Conservation (phyloP, 2,113 vertebrate species). For the Ictalurus punctatus region DNA sequence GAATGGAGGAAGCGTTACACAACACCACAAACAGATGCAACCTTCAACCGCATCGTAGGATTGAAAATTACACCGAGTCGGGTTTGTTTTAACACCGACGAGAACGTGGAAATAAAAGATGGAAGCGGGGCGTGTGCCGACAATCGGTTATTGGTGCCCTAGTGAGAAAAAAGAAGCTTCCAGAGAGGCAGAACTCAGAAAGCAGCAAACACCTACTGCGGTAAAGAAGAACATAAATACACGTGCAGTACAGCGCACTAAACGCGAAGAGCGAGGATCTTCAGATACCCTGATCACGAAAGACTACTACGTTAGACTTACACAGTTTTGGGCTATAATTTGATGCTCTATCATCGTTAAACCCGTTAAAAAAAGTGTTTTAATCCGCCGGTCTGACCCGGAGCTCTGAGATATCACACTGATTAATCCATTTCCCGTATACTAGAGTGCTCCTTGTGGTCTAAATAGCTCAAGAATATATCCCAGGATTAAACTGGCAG, state of each 20-base stretch:
- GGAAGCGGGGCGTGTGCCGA: background rate
- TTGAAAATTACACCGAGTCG: constrained; percentile 48
- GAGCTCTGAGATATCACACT: background rate
- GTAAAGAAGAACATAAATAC: background rate
- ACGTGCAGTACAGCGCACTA: background rate
- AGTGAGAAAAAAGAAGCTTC: background rate
- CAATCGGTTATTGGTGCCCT: background rate
- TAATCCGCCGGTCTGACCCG: background rate
- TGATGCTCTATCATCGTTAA: too few relatives aligned
- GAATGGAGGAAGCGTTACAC: constrained; percentile 10
- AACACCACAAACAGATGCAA: constrained; percentile 26
- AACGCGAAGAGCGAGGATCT: background rate
- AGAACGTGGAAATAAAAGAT: background rate
- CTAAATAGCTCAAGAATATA: background rate
- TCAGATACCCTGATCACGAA: background rate
- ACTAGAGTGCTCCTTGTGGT: background rate
- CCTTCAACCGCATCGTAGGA: constrained; percentile 44
- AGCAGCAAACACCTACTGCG: background rate
- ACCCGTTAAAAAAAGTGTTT: background rate
- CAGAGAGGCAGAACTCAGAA: background rate
- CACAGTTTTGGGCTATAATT: too few relatives aligned
- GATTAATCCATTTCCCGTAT: background rate
- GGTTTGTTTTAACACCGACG: background rate
- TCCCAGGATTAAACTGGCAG: background rate
- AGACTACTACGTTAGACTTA: too few relatives aligned